Evolutionary conservation across 2,888 invertebrate species (phyloP).

Genomic region (Ephialtes manifestator): DNA sequence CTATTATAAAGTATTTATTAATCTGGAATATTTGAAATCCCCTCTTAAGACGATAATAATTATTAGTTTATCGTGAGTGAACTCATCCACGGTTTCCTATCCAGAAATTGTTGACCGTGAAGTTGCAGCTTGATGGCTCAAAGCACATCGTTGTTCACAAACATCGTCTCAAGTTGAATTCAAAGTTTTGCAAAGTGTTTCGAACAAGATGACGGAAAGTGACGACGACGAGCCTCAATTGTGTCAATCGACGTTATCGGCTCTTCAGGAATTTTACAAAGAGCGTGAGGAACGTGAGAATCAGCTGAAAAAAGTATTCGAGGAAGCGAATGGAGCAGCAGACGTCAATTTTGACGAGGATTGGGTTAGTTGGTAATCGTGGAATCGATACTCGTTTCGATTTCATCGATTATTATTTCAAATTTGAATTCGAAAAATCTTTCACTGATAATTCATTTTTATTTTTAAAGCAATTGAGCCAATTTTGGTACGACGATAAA

Average conservation of each 20-base stretch:
- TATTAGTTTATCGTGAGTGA: not conserved
- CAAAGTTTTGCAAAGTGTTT: not conserved
- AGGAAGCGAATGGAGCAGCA: conserved; percentile 70
- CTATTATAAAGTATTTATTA: too few relatives aligned
- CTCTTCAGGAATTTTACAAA: conserved; percentile 92
- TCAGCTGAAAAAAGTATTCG: conserved; percentile 85
- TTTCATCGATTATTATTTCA: not conserved
- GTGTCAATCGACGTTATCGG: conserved; percentile 91
- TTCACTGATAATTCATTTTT: not conserved
- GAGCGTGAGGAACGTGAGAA: conserved; percentile 90
- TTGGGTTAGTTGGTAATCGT: conserved; percentile 89
- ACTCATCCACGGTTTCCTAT: not conserved
- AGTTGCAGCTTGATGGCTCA: conserved; percentile 1
- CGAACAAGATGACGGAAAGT: conserved; percentile 75
- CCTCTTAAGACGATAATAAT: not conserved
- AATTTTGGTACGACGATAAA: conserved; percentile 97
- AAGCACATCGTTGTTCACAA: not conserved
- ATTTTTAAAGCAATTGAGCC: conserved; percentile 94
- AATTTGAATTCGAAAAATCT: not conserved
- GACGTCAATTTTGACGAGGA: conserved; percentile 91
- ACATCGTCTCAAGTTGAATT: not conserved
- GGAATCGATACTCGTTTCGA: not conserved
- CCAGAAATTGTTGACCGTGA: not conserved
- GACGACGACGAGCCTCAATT: conserved; percentile 90
- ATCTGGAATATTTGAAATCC: too few relatives aligned